Conservation (phyloP, 2,113 vertebrate species). For the Fulica atra region DNA sequence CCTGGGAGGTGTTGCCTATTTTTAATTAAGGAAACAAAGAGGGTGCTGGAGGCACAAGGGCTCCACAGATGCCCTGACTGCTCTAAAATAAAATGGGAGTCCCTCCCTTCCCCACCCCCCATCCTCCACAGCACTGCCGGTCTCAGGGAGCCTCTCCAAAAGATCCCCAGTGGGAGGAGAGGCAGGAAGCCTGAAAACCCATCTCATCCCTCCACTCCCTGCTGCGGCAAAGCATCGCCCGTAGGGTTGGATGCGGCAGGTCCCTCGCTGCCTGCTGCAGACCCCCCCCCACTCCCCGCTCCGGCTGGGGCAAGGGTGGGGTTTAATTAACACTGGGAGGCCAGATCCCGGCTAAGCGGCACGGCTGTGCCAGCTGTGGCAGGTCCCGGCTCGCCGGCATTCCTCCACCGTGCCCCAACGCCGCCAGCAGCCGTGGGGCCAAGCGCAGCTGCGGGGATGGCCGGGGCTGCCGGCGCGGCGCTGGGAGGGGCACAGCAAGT, state of each 20-base stretch:
- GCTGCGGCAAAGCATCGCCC: rapidly evolving
- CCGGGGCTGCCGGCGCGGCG: neutral
- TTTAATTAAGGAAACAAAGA: neutral
- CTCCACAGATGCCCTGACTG: rapidly evolving
- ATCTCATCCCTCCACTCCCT: rapidly evolving
- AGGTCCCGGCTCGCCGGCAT: slow-evolving; percentile 20
- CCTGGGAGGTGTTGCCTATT: neutral
- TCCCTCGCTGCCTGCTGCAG: neutral
- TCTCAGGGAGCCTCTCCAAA: neutral
- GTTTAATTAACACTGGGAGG: neutral
- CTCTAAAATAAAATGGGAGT: neutral
- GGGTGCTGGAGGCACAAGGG: neutral
- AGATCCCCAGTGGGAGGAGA: rapidly evolving
- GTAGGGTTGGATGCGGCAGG: rapidly evolving
- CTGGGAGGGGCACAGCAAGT: neutral
- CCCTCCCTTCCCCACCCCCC: neutral
- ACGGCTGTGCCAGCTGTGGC: neutral
- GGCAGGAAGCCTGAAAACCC: neutral
- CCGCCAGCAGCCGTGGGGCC: neutral
- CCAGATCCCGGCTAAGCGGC: neutral
- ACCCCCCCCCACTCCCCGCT: neutral
- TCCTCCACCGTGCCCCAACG: neutral
- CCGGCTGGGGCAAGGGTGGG: neutral
- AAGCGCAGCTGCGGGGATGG: neutral
- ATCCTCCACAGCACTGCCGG: neutral